Evolutionary conservation across 2,888 invertebrate genomes (phyloP), one percentile per base, ranked within the genome.

Genomic region (Xestia c-nigrum): DNA sequence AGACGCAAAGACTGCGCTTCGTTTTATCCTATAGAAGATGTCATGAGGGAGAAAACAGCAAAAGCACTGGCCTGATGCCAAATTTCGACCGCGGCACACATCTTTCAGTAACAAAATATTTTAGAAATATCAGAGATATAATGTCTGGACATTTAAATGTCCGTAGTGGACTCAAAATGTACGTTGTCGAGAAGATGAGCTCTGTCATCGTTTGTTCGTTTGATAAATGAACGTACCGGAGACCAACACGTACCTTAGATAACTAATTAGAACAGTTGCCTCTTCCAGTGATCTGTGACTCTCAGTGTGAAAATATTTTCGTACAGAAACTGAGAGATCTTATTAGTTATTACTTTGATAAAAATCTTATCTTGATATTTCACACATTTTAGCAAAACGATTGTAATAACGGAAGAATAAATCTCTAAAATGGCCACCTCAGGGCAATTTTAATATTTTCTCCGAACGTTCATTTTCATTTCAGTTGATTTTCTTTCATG

Each of bases 51-150:
- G 94, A 94, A 93, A 94, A 94, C 95, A 95, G 93, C 94, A 93
- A 92, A 93, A 93, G 91, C 87, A 94, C 95, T 96, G 96, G 96
- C 94, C 89, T 90, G 86, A 84, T 93, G 96, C 96, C 96, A 96
- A 95, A 92, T 92, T 86, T 91, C 94, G 91, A 94, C 93, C 92
- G 93, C 93, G 94, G 89, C 93, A 92, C 94, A 94, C 92, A 94
- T 95, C 93, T 94, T 93, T 92, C 92, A 90, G 91, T 91, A 91
- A 93, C 93, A 93, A 93, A 94, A 95, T 95, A 94, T 94, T 94
- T 94, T 90, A 93, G 91, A 94, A 94, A 94, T 93, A 94, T 94
- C 90, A 88, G 88, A 91, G 90, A 94, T 90, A 90, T 85, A 72
- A 83, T 88, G 80, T 82, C 83, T 78, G 85, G 65, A 87, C 87